phyloP scores from a whole-genome alignment of 35 echinoderm and acorn worm genomes.

The Ophiothrix spiculata region DNA sequence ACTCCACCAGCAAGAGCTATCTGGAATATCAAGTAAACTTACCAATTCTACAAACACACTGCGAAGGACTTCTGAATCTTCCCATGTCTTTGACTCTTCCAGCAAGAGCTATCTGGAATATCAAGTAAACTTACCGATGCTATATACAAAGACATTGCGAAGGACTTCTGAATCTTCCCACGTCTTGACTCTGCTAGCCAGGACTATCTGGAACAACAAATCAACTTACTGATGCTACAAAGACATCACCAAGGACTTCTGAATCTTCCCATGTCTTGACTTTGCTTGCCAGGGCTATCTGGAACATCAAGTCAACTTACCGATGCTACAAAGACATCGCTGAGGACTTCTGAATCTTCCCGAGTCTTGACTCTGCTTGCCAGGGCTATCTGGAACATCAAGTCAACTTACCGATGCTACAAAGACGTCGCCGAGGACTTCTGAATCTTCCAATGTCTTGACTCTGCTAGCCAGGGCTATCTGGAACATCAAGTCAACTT shows the following conservation, averaged over 20 bases:
- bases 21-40: conserved; percentile 93
- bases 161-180: no score
- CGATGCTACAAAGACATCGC: no score
- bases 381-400: no score
- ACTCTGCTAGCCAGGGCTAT: conserved; percentile 85
- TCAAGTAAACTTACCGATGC: conserved; percentile 61
- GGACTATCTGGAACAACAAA: no score
- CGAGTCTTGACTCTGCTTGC: no score
- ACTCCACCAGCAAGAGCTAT: conserved; percentile 85
- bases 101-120: no score
- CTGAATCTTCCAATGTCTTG: conserved; percentile 78
- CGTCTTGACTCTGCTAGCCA: no score
- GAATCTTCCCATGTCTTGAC: conserved; percentile 86
- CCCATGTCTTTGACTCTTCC: no score
- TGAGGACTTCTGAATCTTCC: no score
- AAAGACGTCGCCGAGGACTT: conserved; percentile 85
- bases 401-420: conserved; percentile 89
- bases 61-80: no score
- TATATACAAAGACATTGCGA: conserved; percentile 88
- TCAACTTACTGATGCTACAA: conserved; percentile 91
- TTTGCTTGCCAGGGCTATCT: conserved; percentile 82
- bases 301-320: no score
- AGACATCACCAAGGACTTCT: conserved; percentile 81
- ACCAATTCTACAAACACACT: no score
- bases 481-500: conserved; percentile 91